Conservation (phyloP, 2,888 invertebrate genomes). For the Plebejus anna region DNA sequence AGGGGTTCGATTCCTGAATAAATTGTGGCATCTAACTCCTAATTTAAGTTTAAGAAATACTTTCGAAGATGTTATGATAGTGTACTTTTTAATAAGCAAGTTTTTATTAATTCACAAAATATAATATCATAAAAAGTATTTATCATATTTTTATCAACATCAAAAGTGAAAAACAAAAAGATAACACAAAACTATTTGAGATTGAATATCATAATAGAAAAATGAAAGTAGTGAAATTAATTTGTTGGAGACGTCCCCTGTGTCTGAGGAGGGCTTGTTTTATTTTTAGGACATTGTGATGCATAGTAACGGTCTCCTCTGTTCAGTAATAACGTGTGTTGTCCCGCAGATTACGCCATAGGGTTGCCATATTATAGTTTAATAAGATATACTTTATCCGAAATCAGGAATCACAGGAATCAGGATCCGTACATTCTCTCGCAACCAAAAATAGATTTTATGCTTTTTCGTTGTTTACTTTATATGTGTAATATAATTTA, state of each 20-base stretch:
- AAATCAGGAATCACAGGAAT: not conserved
- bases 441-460: too few species aligned
- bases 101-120: not conserved
- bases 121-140: not conserved
- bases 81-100: not conserved
- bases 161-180: not conserved
- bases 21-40: not conserved
- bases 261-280: not conserved
- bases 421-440: too few species aligned
- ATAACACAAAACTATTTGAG: not conserved
- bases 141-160: not conserved
- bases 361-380: not conserved
- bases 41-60: not conserved
- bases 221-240: slow-evolving; percentile 5
- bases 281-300: slow-evolving; percentile 17
- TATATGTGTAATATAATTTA: too few species aligned
- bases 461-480: too few species aligned
- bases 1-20: not conserved
- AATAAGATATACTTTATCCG: not conserved
- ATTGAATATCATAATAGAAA: slow-evolving; percentile 13
- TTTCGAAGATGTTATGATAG: not conserved
- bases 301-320: slow-evolving; percentile 9
- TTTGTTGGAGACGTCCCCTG: not conserved
- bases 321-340: slow-evolving; percentile 17
- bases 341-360: not conserved